Evolutionary conservation across 2,797 vertebrate genomes (phyloP).

Genomic region (Spheniscus humboldti): DNA sequence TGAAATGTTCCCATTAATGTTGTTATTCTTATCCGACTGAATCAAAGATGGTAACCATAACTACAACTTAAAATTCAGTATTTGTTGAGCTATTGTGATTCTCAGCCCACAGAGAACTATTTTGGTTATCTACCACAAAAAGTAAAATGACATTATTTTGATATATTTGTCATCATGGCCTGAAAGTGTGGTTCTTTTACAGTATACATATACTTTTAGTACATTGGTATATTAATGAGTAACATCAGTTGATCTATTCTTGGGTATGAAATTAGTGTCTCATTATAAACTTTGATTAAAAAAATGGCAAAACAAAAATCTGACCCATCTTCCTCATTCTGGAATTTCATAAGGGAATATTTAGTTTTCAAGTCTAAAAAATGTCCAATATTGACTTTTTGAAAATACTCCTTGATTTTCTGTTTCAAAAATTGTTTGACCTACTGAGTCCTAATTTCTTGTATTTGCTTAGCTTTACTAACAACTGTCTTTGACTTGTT

Average conservation of each 20-base stretch:
- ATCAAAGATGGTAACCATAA: neutral
- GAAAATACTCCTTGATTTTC: neutral
- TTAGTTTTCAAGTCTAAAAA: neutral
- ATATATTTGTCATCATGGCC: neutral
- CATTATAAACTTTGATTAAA: neutral
- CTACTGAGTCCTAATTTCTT: neutral
- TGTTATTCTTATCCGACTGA: neutral
- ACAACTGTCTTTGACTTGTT: neutral
- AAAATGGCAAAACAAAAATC: neutral
- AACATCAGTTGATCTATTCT: neutral
- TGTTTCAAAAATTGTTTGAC: neutral
- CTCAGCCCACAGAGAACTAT: neutral
- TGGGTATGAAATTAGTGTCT: neutral
- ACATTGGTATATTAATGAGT: neutral
- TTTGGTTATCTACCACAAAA: neutral
- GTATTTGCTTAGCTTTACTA: neutral
- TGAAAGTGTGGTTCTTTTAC: neutral
- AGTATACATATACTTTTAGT: neutral
- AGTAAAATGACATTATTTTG: neutral
- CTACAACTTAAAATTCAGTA: neutral
- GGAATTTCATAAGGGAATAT: neutral
- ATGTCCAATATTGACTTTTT: neutral
- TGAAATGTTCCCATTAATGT: neutral
- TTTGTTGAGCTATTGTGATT: neutral
- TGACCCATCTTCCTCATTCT: neutral